Evolutionary conservation across 2,113 vertebrate genomes (phyloP).

Genomic region (Siniperca knerii): DNA sequence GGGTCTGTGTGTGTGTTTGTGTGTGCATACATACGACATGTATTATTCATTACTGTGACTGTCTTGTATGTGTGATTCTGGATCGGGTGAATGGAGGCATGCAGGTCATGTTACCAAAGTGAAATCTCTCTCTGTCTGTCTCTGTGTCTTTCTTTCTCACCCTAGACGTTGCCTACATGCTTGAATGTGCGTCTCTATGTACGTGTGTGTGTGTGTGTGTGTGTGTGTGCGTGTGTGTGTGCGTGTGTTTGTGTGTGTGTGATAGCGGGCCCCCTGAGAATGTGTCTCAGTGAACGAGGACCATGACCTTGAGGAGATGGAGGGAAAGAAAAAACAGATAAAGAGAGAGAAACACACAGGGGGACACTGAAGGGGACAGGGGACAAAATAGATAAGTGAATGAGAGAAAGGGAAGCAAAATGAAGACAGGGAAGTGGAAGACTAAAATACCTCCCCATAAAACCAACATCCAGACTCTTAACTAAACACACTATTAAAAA

Average conservation of each 20-base stretch:
- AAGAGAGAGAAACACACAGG: slow-evolving; percentile 56
- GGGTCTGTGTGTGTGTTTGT: slow-evolving; percentile 18
- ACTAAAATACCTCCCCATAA: neutral
- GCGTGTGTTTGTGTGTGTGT: slow-evolving; percentile 16
- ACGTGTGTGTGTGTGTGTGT: slow-evolving; percentile 23
- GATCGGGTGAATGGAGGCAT: slow-evolving; percentile 21
- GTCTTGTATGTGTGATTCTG: slow-evolving; percentile 6
- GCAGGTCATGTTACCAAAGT: slow-evolving; percentile 44
- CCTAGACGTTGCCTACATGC: slow-evolving; percentile 13
- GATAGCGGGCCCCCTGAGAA: slow-evolving; percentile 43
- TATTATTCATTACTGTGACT: slow-evolving; percentile 35
- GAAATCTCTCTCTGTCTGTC: slow-evolving; percentile 21
- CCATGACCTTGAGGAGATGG: slow-evolving; percentile 72
- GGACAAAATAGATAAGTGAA: slow-evolving; percentile 49
- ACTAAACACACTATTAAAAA: neutral
- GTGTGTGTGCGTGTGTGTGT: slow-evolving; percentile 35
- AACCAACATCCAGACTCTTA: neutral
- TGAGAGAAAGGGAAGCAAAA: slow-evolving; percentile 14
- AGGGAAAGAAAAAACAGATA: slow-evolving; percentile 53
- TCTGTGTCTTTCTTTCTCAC: slow-evolving; percentile 27
- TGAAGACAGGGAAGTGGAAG: neutral
- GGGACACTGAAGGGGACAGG: slow-evolving; percentile 50
- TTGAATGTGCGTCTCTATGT: slow-evolving; percentile 13
- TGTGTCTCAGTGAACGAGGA: slow-evolving; percentile 62
- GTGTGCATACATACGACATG: slow-evolving; percentile 2